Evolutionary conservation across 2,888 invertebrate species (phyloP), one percentile per base, ranked within the genome.

Genomic region (Gymnoscelis rufifasciata): DNA sequence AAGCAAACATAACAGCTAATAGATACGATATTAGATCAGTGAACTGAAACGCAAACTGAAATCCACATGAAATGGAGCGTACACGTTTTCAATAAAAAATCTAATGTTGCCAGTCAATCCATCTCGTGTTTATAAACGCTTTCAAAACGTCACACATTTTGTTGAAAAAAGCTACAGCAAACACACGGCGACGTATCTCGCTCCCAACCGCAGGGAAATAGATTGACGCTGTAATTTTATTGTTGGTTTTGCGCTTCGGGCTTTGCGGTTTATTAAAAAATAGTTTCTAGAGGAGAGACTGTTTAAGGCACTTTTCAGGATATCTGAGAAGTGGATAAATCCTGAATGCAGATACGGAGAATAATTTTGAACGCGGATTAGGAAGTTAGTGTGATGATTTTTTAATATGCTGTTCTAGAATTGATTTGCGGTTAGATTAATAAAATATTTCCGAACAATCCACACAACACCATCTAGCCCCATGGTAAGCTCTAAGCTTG

Each of bases 171-270:
- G 35, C 50, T 30, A 15, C 24, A 8, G 31, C 41, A 41, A 48
- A 44, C 38, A 47, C 13, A 39, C 38, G 46, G 46, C 45, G 52
- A 47, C 47, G 48, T 47, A 50, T 43, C 28, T 40, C 10, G 39
- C 39, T 39, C 15, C 38, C 45, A 42, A 51, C 53, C 46, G 44
- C 47, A 44, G 33, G 44, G 43, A 51, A 54, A 48, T 47, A 46
- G 42, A 51, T 52, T 46, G 48, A 52, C 47, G 52, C 43, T 33
- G 52, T 57, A 52, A 54, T 54, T 45, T 54, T 45, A 51, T 52
- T 55, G 49, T 52, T 51, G 48, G 44, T 42, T 42, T 49, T 41
- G 36, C 43, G 41, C 31, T 33, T n/a, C 31, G 31, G 37, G 49
- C 38, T 47, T 41, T 50, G 50, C 27, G 45, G 54, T 52, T 55